phyloP scores from a whole-genome alignment of 2,888 invertebrate genomes.

The Ochlodes sylvanus region DNA sequence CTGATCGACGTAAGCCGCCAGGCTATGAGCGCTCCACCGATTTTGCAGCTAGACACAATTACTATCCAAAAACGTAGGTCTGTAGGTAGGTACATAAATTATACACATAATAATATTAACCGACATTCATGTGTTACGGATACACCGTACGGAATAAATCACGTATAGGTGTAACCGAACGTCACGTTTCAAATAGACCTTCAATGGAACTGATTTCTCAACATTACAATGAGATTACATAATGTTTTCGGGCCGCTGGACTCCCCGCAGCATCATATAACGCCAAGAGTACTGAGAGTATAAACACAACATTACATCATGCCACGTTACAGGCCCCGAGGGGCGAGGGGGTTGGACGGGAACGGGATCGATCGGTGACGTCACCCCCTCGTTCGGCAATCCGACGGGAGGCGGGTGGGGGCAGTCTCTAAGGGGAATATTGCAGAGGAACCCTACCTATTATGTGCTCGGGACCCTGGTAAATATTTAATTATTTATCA shows the following conservation, averaged over 20 bases:
- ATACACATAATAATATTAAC: no score
- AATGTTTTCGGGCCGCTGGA: neutral
- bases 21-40: no score
- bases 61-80: no score
- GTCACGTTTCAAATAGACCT: no score
- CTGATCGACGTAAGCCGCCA: no score
- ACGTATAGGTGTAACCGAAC: no score
- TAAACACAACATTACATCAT: conserved; percentile 50
- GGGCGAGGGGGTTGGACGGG: conserved; percentile 38
- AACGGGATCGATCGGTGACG: conserved; percentile 58
- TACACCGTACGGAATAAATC: no score
- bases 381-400: conserved; percentile 48
- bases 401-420: conserved; percentile 35
- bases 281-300: conserved; percentile 39
- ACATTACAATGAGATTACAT: neutral
- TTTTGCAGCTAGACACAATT: no score
- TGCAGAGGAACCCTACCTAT: neutral
- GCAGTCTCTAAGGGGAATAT: conserved; percentile 6
- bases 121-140: no score
- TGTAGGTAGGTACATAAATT: no score
- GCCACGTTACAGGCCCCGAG: conserved; percentile 35
- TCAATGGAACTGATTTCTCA: neutral
- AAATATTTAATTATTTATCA: no score
- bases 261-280: conserved; percentile 23
- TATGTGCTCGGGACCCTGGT: neutral